Percentiles rank a stretch among this genome's conserved stretches.
Conservation (phyloP, 2,797 vertebrate genomes). For the Monodelphis domestica region DNA sequence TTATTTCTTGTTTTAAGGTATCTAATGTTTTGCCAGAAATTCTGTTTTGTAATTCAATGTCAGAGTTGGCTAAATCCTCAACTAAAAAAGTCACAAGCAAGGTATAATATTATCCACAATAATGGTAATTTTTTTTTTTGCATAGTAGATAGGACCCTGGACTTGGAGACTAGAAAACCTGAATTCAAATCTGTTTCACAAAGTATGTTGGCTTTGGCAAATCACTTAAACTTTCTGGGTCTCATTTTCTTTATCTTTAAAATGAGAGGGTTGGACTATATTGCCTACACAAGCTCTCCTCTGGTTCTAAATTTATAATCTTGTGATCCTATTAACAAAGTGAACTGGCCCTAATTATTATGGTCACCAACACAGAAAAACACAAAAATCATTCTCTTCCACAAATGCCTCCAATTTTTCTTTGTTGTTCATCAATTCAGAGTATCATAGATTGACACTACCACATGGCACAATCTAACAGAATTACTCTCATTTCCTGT, state of each 20-base stretch:
- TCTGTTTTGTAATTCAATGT: conserved; percentile 39
- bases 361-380: neutral
- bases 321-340: neutral
- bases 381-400: neutral
- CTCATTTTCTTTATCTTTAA: neutral
- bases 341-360: neutral
- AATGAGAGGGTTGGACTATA: neutral
- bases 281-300: neutral
- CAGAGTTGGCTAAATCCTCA: conserved; percentile 59
- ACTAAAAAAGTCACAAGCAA: conserved; percentile 51
- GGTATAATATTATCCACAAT: neutral
- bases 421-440: neutral
- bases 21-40: conserved; percentile 31
- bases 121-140: neutral
- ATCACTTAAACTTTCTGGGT: neutral
- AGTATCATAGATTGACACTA: neutral
- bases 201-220: neutral
- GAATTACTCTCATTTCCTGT: conserved; percentile 39
- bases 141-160: neutral
- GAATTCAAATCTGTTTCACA: neutral
- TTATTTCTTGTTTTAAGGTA: conserved; percentile 42
- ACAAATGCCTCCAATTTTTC: neutral
- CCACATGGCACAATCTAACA: neutral
- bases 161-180: neutral
- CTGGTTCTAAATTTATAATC: neutral